phyloP scores from a whole-genome alignment of 2,113 vertebrate species.

The Carassius gibelio region DNA sequence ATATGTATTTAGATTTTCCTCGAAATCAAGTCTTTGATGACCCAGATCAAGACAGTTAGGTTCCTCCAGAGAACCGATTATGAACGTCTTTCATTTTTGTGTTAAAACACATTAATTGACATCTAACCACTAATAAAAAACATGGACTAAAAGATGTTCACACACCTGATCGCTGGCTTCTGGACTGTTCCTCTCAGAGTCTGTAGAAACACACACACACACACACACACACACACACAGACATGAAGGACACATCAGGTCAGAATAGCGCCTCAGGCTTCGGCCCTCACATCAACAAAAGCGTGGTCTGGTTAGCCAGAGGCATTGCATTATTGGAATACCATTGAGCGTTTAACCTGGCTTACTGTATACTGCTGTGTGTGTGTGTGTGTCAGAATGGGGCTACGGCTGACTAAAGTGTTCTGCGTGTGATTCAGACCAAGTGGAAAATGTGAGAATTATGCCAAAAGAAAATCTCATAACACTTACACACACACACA shows the following conservation, averaged over 20 bases:
- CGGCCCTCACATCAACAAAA: slow-evolving; percentile 55
- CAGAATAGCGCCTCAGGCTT: slow-evolving; percentile 55
- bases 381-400: slow-evolving; percentile 2
- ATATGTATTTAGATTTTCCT: not conserved
- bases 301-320: slow-evolving; percentile 51
- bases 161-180: slow-evolving; percentile 83
- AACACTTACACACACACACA: not conserved
- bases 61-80: not conserved
- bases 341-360: slow-evolving; percentile 52
- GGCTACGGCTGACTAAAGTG: slow-evolving; percentile 38
- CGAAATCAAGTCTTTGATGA: not conserved
- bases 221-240: slow-evolving; percentile 38
- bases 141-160: not conserved
- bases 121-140: not conserved
- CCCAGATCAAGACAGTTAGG: not conserved
- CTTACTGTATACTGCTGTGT: slow-evolving; percentile 14
- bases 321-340: slow-evolving; percentile 56
- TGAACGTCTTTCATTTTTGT: not conserved
- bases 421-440: slow-evolving; percentile 45
- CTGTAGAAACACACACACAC: slow-evolving; percentile 70
- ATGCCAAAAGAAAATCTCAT: slow-evolving; percentile 28
- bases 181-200: slow-evolving; percentile 87
- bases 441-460: slow-evolving; percentile 45
- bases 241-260: slow-evolving; percentile 41
- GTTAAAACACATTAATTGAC: slow-evolving; percentile 19